These are phyloP conservation scores for Romanogobio albipinnatus DNA, from an alignment of 2,113 vertebrate species.

Conservation along the genomic window DNA sequence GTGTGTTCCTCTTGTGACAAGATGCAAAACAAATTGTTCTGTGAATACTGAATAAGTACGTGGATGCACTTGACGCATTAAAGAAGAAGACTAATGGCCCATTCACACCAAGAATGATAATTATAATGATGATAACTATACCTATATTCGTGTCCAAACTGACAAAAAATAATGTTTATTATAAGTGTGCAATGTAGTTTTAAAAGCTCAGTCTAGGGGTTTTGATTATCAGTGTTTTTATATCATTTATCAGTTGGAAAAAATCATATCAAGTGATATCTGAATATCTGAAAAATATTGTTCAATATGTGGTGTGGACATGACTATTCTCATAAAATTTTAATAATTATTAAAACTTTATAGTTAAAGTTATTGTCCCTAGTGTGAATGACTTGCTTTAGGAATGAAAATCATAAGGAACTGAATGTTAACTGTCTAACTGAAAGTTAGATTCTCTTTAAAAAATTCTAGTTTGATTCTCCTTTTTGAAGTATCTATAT, in stretches of 20 bases:
- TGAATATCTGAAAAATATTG: too few species aligned
- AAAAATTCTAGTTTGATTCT: too few species aligned
- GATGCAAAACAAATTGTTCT: slow-evolving; percentile 57
- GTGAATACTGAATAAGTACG: slow-evolving; percentile 45
- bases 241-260: background rate
- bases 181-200: background rate
- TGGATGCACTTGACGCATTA: background rate
- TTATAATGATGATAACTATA: background rate
- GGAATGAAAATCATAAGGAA: too few species aligned
- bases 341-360: too few species aligned
- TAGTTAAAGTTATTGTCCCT: too few species aligned
- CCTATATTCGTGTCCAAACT: background rate
- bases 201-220: background rate
- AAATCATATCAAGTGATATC: background rate
- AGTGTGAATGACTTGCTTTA: too few species aligned
- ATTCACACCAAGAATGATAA: background rate
- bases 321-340: too few species aligned
- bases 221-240: background rate
- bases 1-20: slow-evolving; percentile 49
- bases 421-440: too few species aligned
- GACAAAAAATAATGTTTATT: background rate
- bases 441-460: too few species aligned
- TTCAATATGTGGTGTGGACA: too few species aligned
- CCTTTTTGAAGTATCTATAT: too few species aligned
- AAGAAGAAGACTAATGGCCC: background rate